Base-by-base conservation (phyloP, 2,888 invertebrate species). In the Acleris holmiana region DNA sequence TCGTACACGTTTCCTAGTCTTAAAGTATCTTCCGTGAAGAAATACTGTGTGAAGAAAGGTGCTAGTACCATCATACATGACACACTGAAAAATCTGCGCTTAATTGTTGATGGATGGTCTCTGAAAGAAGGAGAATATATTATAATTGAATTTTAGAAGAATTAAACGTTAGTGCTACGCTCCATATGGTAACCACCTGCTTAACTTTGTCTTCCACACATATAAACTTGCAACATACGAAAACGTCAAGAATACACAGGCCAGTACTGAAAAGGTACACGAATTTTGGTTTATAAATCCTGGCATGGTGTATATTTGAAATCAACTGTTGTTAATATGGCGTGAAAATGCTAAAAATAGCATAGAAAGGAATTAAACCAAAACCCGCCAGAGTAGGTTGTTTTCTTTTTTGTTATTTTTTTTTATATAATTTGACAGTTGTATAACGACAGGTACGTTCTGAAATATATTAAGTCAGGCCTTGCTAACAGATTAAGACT, bases 151-250 rank as follows among this genome's bases (percentile, higher is more conserved):
- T 21, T 64, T 19, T 2, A 19, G 10, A 3, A 19, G 35, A 29
- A 17, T 6, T 35, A 8, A 23, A 21, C 21, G 21, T 15, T n/a
- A 54, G 15, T 15, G 18, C 18, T 46, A 50, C 29, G 29, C 8
- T 19, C 18, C 58, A 47, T 46, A 50, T 53, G 41, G 23, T 29
- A 25, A 59, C 53, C 94, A 96, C 96, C 96, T 96, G 93, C 94
- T 94, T 76, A 95, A 93, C 76, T 95, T 94, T 65, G 95, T 94
- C 76, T 94, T 95, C 97, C 98, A 98, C 59, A 98, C 94, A 85
- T 98, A 97, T 66, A 98, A 94, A 88, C 98, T 98, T 65, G 95
- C 96, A 70, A 98, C 97, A 92, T 97, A 98, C 44, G 95, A 91
- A 71, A 96, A 85, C 13, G 97, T 96, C 76, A 98, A 93, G 68